phyloP scores from a whole-genome alignment of 2,888 invertebrate species.

The Microplitis manilae region DNA sequence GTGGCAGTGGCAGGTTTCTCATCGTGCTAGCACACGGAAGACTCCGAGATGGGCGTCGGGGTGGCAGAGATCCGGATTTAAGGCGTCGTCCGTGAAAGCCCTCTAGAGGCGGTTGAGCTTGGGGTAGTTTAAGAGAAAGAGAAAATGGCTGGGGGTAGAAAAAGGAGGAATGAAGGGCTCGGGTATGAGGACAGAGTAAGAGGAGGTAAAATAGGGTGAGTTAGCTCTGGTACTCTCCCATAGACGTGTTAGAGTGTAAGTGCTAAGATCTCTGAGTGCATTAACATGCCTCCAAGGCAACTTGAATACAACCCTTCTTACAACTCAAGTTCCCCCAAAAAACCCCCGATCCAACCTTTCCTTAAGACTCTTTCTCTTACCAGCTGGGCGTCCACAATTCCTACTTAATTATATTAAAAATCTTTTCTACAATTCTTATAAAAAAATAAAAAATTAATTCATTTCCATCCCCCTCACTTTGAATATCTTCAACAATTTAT shows the following conservation, averaged over 20 bases:
- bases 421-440: constrained; percentile 55
- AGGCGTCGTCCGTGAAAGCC: constrained; percentile 70
- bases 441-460: constrained; percentile 18
- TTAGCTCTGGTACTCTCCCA: constrained; percentile 40
- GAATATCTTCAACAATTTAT: not conserved
- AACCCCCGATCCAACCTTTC: constrained; percentile 57
- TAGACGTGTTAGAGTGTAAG: constrained; percentile 71
- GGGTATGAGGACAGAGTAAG: constrained; percentile 36
- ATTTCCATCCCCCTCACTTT: not conserved
- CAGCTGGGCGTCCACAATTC: constrained; percentile 64
- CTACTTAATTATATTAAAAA: constrained; percentile 72
- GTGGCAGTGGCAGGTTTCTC: constrained; percentile 3
- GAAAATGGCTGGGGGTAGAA: constrained; percentile 64
- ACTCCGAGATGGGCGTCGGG: constrained; percentile 42
- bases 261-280: constrained; percentile 72
- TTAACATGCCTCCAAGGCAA: constrained; percentile 71
- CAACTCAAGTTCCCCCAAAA: constrained; percentile 61
- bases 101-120: constrained; percentile 65
- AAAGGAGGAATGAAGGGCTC: constrained; percentile 35
- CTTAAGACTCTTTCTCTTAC: constrained; percentile 37
- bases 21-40: constrained; percentile 19
- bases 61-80: constrained; percentile 69
- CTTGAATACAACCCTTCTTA: constrained; percentile 72
- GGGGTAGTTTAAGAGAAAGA: constrained; percentile 69
- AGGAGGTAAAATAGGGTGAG: constrained; percentile 35